A percentile compares a stretch with the other conserved stretches of the same genome.
Evolutionary conservation across 1,140 invertebrate genomes (phyloP).

Genomic region (Magallana angulata): DNA sequence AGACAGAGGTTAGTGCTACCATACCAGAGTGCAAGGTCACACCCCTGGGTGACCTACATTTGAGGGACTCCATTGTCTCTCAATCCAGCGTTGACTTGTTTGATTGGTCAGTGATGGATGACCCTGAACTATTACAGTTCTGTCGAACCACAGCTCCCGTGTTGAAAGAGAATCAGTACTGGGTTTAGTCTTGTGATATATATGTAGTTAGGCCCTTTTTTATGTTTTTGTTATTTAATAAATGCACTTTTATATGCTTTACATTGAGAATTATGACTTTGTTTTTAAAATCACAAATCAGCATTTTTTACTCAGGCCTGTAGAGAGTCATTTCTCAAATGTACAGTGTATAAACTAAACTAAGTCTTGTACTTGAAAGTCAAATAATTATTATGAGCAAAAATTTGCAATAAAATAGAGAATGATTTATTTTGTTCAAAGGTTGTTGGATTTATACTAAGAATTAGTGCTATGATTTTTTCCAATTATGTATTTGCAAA

Average conservation of each 20-base stretch:
- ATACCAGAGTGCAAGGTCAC: constrained; percentile 73
- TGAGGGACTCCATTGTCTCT: constrained; percentile 53
- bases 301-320: too few relatives aligned
- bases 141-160: constrained; percentile 71
- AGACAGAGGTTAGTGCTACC: constrained; percentile 68
- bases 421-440: too few relatives aligned
- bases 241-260: constrained; percentile 26
- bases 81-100: constrained; percentile 67
- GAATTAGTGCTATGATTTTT: too few relatives aligned
- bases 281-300: background rate
- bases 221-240: background rate
- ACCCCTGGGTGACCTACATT: constrained; percentile 57
- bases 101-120: constrained; percentile 69
- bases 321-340: background rate
- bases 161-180: constrained; percentile 72
- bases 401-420: too few relatives aligned
- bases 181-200: constrained; percentile 63
- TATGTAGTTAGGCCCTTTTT: background rate
- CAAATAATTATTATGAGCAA: too few relatives aligned
- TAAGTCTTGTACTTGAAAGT: too few relatives aligned
- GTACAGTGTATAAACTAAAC: too few relatives aligned
- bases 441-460: too few relatives aligned
- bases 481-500: too few relatives aligned
- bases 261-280: background rate
- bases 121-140: constrained; percentile 73